Evolutionary conservation across 2,113 vertebrate species (phyloP).

Genomic region (Pseudorasbora parva): DNA sequence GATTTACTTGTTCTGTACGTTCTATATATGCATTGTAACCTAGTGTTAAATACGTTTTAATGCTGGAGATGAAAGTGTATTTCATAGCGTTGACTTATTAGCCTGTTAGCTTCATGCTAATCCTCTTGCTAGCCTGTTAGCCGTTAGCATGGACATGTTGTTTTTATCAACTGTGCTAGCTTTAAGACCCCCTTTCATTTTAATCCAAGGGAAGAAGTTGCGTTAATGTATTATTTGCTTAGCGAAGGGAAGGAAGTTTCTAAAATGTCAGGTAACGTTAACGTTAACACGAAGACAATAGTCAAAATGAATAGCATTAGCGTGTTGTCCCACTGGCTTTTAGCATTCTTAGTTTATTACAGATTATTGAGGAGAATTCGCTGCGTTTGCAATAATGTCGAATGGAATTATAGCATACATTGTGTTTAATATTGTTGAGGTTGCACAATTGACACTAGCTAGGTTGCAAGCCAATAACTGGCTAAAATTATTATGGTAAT

Average conservation of each 20-base stretch:
- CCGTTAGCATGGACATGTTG: conserved; percentile 6
- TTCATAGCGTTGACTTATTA: neutral
- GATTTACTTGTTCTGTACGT: neutral
- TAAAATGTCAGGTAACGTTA: too few species aligned
- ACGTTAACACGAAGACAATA: neutral
- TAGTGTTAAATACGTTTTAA: neutral
- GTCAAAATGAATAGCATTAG: neutral
- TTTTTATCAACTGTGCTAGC: neutral
- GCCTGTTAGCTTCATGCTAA: conserved; percentile 1
- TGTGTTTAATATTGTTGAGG: neutral
- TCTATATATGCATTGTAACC: neutral
- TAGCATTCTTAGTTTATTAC: neutral
- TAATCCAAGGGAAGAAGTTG: neutral
- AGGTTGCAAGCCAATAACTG: neutral
- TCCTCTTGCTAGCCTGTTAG: neutral
- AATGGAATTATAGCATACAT: neutral
- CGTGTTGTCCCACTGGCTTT: neutral
- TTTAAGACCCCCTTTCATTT: neutral
- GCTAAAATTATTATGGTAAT: neutral
- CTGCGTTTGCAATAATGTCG: neutral
- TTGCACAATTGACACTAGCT: neutral
- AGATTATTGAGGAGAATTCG: neutral
- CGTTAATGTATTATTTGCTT: neutral
- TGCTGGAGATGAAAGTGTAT: neutral
- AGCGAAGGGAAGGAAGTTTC: too few species aligned